Conservation (phyloP, 2,113 vertebrate genomes). For the Daphoenositta chrysoptera region DNA sequence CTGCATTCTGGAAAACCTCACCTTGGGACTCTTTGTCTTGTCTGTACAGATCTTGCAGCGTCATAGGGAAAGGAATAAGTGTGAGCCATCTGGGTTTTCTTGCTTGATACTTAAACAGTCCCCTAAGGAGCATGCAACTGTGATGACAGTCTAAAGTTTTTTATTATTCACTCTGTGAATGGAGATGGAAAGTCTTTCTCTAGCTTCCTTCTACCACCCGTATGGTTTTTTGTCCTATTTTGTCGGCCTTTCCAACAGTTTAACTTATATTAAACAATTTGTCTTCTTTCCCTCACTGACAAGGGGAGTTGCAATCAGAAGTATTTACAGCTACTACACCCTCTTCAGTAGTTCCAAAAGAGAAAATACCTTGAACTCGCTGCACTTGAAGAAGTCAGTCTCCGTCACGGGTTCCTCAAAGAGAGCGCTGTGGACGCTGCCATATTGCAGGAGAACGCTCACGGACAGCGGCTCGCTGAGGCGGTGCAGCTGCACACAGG, state of each 20-base stretch:
- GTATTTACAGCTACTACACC: neutral
- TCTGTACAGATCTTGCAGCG: neutral
- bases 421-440: neutral
- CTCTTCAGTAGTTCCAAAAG: neutral
- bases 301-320: neutral
- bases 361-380: constrained; percentile 48
- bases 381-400: constrained; percentile 50
- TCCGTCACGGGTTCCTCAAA: neutral
- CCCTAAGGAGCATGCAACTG: too few relatives aligned
- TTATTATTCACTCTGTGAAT: neutral
- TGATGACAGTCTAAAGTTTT: neutral
- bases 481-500: constrained; percentile 48
- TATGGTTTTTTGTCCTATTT: neutral
- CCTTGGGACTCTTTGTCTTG: neutral
- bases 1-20: neutral
- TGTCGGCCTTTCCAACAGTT: neutral
- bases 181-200: neutral
- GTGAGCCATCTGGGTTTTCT: neutral
- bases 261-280: neutral
- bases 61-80: neutral
- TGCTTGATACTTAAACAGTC: neutral
- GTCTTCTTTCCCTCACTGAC: neutral
- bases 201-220: neutral
- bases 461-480: constrained; percentile 9
- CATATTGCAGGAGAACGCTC: constrained; percentile 2